Conservation (phyloP, 2,113 vertebrate species). For the Tangachromis dhanisi region DNA sequence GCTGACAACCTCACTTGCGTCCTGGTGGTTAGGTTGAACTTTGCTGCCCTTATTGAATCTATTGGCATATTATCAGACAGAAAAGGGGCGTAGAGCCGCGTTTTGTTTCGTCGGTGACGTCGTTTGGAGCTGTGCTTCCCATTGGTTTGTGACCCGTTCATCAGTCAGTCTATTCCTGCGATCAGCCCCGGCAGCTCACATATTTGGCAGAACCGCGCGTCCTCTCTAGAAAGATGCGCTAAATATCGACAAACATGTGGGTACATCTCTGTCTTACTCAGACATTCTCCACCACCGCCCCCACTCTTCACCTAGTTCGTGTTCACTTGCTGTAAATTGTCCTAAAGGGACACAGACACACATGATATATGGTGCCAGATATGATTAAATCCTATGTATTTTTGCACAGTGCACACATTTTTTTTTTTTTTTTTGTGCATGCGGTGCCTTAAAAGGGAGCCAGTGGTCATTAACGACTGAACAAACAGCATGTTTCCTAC, state of each 20-base stretch:
- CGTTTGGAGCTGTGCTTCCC: neutral
- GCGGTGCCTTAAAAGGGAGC: conserved; percentile 33
- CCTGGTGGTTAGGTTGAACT: neutral
- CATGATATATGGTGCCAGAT: conserved; percentile 54
- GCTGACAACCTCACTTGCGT: conserved; percentile 32
- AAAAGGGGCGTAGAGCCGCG: neutral
- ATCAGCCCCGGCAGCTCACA: neutral
- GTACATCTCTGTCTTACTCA: neutral
- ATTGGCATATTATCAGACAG: conserved; percentile 28
- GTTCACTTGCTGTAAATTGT: conserved; percentile 41
- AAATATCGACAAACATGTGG: conserved; percentile 13
- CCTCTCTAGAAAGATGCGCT: neutral
- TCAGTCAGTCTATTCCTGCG: neutral
- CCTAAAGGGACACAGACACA: conserved; percentile 45
- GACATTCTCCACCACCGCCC: neutral
- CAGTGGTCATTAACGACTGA: conserved; percentile 40
- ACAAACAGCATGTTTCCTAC: conserved; percentile 13
- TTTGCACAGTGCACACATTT: conserved; percentile 37
- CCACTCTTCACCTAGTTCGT: conserved; percentile 10
- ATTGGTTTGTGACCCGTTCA: neutral
- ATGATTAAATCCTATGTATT: conserved; percentile 48
- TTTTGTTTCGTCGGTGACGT: neutral
- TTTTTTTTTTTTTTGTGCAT: conserved; percentile 12
- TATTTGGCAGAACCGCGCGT: neutral
- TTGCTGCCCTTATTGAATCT: conserved; percentile 18